Evolutionary conservation across 1,140 invertebrate genomes (phyloP), one percentile per base, ranked within the genome.

Genomic region (Achatina immaculata): DNA sequence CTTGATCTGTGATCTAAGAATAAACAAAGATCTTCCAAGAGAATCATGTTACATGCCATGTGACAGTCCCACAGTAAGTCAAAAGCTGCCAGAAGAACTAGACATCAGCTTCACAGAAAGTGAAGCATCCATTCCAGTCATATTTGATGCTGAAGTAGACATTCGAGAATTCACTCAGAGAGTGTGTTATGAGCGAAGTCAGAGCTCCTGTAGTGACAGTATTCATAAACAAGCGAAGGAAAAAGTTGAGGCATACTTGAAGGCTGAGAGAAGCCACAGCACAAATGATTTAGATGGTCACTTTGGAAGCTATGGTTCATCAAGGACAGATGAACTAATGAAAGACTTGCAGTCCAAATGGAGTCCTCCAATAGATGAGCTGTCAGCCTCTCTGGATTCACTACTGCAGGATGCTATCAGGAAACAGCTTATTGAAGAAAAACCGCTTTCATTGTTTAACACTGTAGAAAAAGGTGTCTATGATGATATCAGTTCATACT

Each of bases 361-460:
- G 84, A 80, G 48, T 21, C 82, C 84, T 51, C 82, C 84, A 45
- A 71, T 81, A 31, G 84, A 87, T 81, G 83, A 84, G 78, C 74
- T 89, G 43, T 88, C 88, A 11, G 84, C 86, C 19, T 89, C 88
- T 6, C 69, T 89, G 16, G 88, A 89, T 65, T 86, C 86, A 19
- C 72, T 89, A n/a, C 83, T 89, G 21, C 81, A 87, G 40, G 84
- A 83, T 80, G 84, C 84, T 38, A 81, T 85, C 31, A 68, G 80
- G 14, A 85, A 83, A 36, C 84, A 85, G 43, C 77, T 81, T 31
- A 81, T 80, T 66, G 82, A 81, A 69, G 72, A 83, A 69, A 85
- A 83, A 62, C 84, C 82, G 11, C 62, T 83, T 51, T 85, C 86
- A 40, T 78, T 89, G 55, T 86, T 83, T 81, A 83, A 85, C 75